A percentile compares a stretch with the other conserved stretches of the same genome.
Evolutionary conservation across 2,113 vertebrate genomes (phyloP).

Genomic region (Lophotis ruficrista): DNA sequence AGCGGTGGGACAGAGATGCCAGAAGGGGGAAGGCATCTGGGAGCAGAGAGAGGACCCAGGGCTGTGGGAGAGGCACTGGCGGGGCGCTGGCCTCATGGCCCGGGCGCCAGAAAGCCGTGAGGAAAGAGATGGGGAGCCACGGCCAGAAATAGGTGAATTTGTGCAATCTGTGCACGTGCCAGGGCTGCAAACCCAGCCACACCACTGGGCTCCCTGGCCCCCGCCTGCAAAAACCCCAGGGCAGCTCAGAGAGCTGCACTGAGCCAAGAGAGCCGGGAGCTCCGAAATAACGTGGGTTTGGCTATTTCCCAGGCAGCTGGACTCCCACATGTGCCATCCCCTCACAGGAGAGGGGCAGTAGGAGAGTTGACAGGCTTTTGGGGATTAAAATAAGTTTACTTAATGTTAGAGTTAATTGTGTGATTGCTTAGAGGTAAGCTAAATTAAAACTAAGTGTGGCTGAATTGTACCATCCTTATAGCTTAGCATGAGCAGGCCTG

Average conservation of each 20-base stretch:
- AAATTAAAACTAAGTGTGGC: too few relatives aligned
- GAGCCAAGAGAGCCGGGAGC: too few relatives aligned
- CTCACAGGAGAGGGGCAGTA: not conserved
- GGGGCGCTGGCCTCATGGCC: not conserved
- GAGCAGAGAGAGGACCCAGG: not conserved
- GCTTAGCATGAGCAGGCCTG: too few relatives aligned
- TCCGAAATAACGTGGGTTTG: accelerated
- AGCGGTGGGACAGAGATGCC: not conserved
- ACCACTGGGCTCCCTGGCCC: accelerated
- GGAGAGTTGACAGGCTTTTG: too few relatives aligned
- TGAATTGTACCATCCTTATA: too few relatives aligned
- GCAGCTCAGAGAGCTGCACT: not conserved
- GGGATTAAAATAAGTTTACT: too few relatives aligned
- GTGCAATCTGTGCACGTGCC: accelerated
- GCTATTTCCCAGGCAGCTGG: not conserved
- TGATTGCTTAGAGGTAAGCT: too few relatives aligned
- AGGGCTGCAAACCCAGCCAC: not conserved
- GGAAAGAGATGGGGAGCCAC: not conserved
- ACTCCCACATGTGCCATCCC: accelerated
- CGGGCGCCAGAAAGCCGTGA: accelerated
- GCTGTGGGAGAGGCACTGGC: not conserved
- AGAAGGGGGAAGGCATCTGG: not conserved
- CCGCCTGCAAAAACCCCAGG: accelerated
- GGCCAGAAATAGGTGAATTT: accelerated
- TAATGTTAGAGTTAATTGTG: too few relatives aligned